Evolutionary conservation across 2,888 invertebrate species (phyloP), one percentile per base, ranked within the genome.

Genomic region (Aelia acuminata): DNA sequence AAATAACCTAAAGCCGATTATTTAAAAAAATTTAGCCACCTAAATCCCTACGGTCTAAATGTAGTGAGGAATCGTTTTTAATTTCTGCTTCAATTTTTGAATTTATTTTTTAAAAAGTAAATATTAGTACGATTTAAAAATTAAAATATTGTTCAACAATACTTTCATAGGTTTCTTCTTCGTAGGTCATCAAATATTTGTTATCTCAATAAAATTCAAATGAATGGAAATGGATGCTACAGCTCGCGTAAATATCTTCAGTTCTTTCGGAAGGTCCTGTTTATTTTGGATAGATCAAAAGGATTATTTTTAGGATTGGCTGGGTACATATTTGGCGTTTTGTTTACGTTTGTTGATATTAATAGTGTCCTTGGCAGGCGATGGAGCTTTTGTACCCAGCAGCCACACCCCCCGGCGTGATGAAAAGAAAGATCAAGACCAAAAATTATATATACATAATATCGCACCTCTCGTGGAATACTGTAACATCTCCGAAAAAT

Each of bases 281-380:
- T 70, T 70, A 70, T 70, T 70, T 70, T 70, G 31, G 63, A 70
- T 2, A 3, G 63, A 70, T 70, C 63, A 70, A 70, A 70, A 31
- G 63, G 35, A 31, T 18, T 70, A 70, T 70, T 70, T 70, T 70
- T 70, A 70, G 20, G 13, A 70, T 70, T 35, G 63, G 63, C 63
- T 57, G 63, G 35, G 31, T 70, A 70, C 63, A 35, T 70, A 70
- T 70, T 70, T 13, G 63, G 18, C 15, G 18, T 35, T 70, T 18
- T 70, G 63, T 70, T 70, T 70, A 70, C 63, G 35, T 70, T 70
- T 70, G 63, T 70, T 70, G 63, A 35, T 70, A 70, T 70, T 70
- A 70, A 70, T 70, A 70, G 63, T 70, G 63, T 70, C 63, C 63
- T 70, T 70, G 63, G 63, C 35, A 35, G 63, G 63, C 0, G 15